Evolutionary conservation across 2,113 vertebrate species (phyloP).

Genomic region (Grallaria varia): DNA sequence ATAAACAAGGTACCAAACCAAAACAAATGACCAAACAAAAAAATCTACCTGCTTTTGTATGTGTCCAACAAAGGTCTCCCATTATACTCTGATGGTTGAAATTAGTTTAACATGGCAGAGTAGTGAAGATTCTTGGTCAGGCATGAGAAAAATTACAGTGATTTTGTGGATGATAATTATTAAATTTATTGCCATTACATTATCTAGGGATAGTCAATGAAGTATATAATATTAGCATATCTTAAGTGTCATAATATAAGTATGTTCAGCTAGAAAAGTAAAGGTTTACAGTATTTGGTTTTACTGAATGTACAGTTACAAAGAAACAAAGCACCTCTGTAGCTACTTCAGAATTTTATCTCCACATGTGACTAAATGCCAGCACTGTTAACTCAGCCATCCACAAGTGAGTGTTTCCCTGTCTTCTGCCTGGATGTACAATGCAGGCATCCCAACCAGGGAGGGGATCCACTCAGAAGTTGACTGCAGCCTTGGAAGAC

Average conservation of each 20-base stretch:
- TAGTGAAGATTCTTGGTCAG: neutral
- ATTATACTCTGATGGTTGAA: constrained; percentile 13
- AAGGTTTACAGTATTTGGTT: neutral
- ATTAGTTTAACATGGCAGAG: constrained; percentile 11
- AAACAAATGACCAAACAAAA: neutral
- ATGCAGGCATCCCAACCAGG: rapidly evolving
- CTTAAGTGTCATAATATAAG: neutral
- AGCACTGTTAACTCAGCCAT: neutral
- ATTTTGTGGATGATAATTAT: neutral
- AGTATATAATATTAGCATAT: neutral
- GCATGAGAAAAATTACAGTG: neutral
- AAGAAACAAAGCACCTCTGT: neutral
- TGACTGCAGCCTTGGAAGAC: neutral
- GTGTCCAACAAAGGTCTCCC: constrained; percentile 9
- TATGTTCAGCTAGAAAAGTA: neutral
- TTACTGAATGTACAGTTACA: neutral
- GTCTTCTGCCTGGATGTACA: neutral
- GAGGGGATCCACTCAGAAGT: neutral
- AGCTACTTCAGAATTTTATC: neutral
- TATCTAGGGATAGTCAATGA: neutral
- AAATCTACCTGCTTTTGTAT: neutral
- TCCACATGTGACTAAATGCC: neutral
- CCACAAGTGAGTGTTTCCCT: neutral
- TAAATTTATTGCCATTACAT: neutral
- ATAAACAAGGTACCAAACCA: neutral